Evolutionary conservation across 2,888 invertebrate species (phyloP), one percentile per base, ranked within the genome.

Genomic region (Melanotus villosus): DNA sequence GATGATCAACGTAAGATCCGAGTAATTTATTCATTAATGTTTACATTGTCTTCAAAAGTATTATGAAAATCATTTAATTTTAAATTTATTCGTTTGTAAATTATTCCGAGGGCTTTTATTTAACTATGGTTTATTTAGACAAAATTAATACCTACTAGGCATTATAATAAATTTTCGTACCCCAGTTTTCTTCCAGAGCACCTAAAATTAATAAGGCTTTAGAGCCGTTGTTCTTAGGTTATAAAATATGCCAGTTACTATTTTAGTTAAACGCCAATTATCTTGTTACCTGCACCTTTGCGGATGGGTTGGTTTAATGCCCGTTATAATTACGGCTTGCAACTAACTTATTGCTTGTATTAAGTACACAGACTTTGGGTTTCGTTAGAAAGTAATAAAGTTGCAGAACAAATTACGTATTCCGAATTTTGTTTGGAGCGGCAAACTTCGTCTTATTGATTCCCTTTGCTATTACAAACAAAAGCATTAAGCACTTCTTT

Each of bases 231-330:
- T 38, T 57, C 16, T 16, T 41, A 34, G 12, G 12, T n/a, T 34
- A 34, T 57, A 57, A 57, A 57, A 38, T 57, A 57, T 19, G 21
- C 6, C 57, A 34, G 19, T 38, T 38, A 57, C 32, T 38, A 57
- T 57, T 57, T 57, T 57, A 57, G 38, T 57, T 57, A 57, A 57
- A 57, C 57, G 57, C 38, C 14, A 57, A 57, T 57, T 57, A 57
- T 57, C 38, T 21, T 38, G 57, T 57, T 57, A 57, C 57, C 38
- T 57, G 57, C 19, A 57, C 18, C 57, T 41, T n/a, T n/a, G 19
- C 38, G 34, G 36, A 21, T 59, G 18, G 43, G 45, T 59, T 43
- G 16, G 58, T 59, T 30, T 59, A 59, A 59, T 30, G 58, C 23
- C 16, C 58, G 43, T 38, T 59, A 32, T 59, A 59, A 59, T 59